Evolutionary conservation across 2,888 invertebrate species (phyloP), one percentile per base, ranked within the genome.

Genomic region (Zootermopsis nevadensis): DNA sequence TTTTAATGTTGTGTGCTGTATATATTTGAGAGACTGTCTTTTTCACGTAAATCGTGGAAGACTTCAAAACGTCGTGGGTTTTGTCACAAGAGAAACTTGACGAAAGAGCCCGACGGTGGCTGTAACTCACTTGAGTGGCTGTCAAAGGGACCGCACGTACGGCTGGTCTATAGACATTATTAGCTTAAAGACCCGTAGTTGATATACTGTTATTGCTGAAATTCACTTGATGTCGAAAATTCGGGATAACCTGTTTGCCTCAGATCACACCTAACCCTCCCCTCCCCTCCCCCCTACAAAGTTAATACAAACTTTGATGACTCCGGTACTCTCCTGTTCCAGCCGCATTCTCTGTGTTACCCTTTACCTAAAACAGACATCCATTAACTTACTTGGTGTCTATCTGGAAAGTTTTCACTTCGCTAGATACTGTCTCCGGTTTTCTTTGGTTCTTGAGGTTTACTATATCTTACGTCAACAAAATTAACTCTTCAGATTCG

Each of bases 401-500:
- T 69, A 33, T 69, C 33, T 33, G 69, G 19, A 33, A 33, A 31
- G 22, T 69, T 69, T 69, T 69, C 69, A 33, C 8, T 33, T 69
- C 31, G 69, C 69, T 33, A 31, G 3, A 0, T 69, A 31, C 0
- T 4, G 33, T 69, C 7, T 33, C 22, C 33, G 22, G 2, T 22
- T 69, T 69, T 69, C 33, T 69, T 69, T 33, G 22, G 31, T 33
- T 3, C 30, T 66, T 15, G 27, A 6, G 66, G n/a, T 66, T 7
- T 27, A 66, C 31, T 33, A 6, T 33, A 30, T 69, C 31, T 69
- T 69, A 69, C 33, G 69, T 33, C 30, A 2, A 33, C 69, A 69
- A 69, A 69, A 69, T 69, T 69, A 69, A 31, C 69, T 31, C 69
- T 27, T 67, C 67, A 67, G 8, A 67, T 67, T 30, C 67, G 7